phyloP scores from a whole-genome alignment of 1,140 invertebrate species.

The Ericerus pela region DNA sequence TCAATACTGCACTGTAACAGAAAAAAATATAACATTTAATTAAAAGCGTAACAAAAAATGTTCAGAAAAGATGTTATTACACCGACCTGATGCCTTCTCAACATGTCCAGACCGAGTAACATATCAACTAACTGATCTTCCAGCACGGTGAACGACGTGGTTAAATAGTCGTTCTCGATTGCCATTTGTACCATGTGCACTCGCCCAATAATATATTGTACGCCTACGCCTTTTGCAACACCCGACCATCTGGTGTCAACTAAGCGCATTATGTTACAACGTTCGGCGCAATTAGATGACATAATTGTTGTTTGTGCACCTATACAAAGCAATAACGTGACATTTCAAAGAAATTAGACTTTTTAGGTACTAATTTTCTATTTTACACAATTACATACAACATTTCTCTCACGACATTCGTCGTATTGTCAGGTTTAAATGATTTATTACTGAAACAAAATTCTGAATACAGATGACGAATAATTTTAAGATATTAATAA shows the following conservation, averaged over 20 bases:
- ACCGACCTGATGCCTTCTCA: slow-evolving; percentile 78
- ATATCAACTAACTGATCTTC: slow-evolving; percentile 98
- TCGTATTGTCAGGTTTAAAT: too few species aligned
- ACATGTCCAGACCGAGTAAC: slow-evolving; percentile 91
- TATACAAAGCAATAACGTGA: too few species aligned
- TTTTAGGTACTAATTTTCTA: too few species aligned
- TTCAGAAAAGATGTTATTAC: neutral
- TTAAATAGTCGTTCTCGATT: slow-evolving; percentile 83
- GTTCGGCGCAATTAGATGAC: slow-evolving; percentile 78
- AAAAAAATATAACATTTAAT: slow-evolving; percentile 15
- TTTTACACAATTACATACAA: too few species aligned
- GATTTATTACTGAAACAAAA: too few species aligned
- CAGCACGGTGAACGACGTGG: slow-evolving; percentile 93
- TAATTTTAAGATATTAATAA: too few species aligned
- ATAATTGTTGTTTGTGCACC: slow-evolving; percentile 89
- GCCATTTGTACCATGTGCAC: slow-evolving; percentile 95
- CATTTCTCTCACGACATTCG: too few species aligned
- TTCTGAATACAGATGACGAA: too few species aligned
- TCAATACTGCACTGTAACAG: slow-evolving; percentile 75
- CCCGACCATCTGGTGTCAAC: slow-evolving; percentile 90
- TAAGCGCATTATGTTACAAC: slow-evolving; percentile 89
- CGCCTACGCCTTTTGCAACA: slow-evolving; percentile 85
- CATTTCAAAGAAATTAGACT: too few species aligned
- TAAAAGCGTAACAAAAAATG: slow-evolving; percentile 3
- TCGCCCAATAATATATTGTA: slow-evolving; percentile 86